Conservation (phyloP, 1,140 invertebrate species). For the Gryon sp. region DNA sequence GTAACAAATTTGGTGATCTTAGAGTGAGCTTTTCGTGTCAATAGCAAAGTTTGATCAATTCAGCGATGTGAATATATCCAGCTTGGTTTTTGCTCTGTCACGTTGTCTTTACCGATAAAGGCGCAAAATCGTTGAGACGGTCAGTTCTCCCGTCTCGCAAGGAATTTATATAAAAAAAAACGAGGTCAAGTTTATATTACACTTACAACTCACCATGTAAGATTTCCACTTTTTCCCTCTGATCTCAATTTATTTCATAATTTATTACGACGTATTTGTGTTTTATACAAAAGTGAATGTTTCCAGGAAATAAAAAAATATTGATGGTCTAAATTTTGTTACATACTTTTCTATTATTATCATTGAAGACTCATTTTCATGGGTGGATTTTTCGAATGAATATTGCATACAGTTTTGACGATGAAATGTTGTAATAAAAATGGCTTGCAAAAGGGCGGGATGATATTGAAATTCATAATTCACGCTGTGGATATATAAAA, state of each 20-base stretch:
- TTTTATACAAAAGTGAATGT: constrained; percentile 8
- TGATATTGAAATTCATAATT: constrained; percentile 51
- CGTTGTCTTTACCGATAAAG: constrained; percentile 15
- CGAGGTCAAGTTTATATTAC: constrained; percentile 74
- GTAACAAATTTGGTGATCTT: constrained; percentile 25
- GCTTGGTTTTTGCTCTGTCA: constrained; percentile 11
- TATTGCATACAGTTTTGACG: constrained; percentile 41
- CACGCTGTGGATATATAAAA: constrained; percentile 28
- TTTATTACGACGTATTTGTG: constrained; percentile 26
- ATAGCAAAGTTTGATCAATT: constrained; percentile 25
- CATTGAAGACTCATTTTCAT: constrained; percentile 44
- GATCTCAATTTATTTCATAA: constrained; percentile 44
- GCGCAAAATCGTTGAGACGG: constrained; percentile 18
- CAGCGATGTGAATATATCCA: constrained; percentile 29
- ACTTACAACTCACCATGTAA: constrained; percentile 62
- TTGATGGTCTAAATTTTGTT: constrained; percentile 39
- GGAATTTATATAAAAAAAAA: constrained; percentile 68
- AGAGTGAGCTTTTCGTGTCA: constrained; percentile 27
- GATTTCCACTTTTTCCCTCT: constrained; percentile 49
- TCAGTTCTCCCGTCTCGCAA: constrained; percentile 43
- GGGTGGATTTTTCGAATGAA: constrained; percentile 40
- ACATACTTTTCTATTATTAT: constrained; percentile 42
- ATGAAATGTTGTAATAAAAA: constrained; percentile 43
- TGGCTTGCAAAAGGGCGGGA: constrained; percentile 37
- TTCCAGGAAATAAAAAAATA: constrained; percentile 40